A percentile compares a stretch with the other conserved stretches of the same genome.
phyloP scores from a whole-genome alignment of 1,140 invertebrate genomes.

The Drosophila nebulosa region DNA sequence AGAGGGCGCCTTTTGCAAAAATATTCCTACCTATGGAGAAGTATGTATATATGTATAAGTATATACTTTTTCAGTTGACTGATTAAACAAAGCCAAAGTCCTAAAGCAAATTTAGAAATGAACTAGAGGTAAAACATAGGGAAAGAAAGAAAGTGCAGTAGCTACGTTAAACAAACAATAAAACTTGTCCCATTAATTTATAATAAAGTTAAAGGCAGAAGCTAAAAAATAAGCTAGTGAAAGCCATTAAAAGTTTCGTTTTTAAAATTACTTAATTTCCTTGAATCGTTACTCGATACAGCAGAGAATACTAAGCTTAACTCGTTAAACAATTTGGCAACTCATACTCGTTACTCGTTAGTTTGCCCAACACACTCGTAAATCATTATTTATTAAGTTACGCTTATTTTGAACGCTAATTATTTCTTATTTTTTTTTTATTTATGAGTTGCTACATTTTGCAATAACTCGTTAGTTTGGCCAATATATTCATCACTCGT shows the following conservation, averaged over 20 bases:
- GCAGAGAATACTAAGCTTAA: no score
- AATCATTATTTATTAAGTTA: background rate
- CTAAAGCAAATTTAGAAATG: slow-evolving; percentile 6
- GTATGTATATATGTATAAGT: background rate
- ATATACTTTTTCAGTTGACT: slow-evolving; percentile 30
- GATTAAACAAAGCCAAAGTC: slow-evolving; percentile 58
- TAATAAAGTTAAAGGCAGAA: background rate
- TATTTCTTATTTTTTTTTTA: no score
- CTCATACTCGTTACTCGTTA: background rate
- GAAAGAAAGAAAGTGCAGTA: background rate
- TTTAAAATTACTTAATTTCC: background rate
- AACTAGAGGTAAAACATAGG: background rate
- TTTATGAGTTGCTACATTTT: no score
- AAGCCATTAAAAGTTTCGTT: background rate
- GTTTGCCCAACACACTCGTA: background rate
- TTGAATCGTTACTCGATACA: background rate
- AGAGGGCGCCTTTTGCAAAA: background rate
- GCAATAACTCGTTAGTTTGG: no score
- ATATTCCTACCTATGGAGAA: background rate
- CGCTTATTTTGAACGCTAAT: no score
- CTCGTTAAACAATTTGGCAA: no score
- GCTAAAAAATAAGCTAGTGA: background rate
- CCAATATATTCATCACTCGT: background rate
- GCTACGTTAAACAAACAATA: background rate
- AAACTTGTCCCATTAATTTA: background rate